phyloP scores from a whole-genome alignment of 2,797 vertebrate genomes.

The Poeciliopsis turneri region DNA sequence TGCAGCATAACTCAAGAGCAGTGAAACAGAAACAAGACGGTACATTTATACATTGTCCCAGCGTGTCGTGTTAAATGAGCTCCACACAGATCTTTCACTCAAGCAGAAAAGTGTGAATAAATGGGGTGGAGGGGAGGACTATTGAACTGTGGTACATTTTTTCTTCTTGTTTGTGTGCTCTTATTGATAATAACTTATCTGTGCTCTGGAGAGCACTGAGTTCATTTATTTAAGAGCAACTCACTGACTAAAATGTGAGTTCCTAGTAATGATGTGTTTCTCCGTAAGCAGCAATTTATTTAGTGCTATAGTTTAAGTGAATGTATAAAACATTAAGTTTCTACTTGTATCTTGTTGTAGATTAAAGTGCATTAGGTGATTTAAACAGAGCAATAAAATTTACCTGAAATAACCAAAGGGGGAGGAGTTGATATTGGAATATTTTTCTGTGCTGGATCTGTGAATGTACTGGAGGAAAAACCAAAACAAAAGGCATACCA shows the following conservation, averaged over 20 bases:
- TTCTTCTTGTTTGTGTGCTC: background rate
- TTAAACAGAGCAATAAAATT: slow-evolving; percentile 8
- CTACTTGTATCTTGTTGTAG: background rate
- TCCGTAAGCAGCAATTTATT: slow-evolving; percentile 24
- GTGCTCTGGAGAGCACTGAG: slow-evolving; percentile 37
- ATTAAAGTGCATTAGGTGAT: background rate
- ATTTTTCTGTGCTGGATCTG: slow-evolving; percentile 16
- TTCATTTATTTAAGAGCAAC: slow-evolving; percentile 43
- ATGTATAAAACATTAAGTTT: slow-evolving; percentile 27
- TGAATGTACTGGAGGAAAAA: slow-evolving; percentile 32
- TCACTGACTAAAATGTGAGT: slow-evolving; percentile 27
- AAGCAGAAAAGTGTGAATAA: background rate
- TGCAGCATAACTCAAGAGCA: slow-evolving; percentile 46
- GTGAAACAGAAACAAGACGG: background rate
- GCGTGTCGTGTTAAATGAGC: slow-evolving; percentile 6
- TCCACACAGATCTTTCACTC: slow-evolving; percentile 1
- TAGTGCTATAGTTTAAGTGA: slow-evolving; percentile 5
- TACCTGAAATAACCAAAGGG: background rate
- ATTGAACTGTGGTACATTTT: background rate
- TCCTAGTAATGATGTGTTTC: slow-evolving; percentile 4
- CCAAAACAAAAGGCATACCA: slow-evolving; percentile 37
- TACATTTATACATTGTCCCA: slow-evolving; percentile 1
- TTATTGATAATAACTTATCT: background rate
- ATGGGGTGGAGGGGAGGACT: background rate
- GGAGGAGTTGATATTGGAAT: background rate